phyloP scores from a whole-genome alignment of 2,888 invertebrate genomes.

The Idaea dimidiata region DNA sequence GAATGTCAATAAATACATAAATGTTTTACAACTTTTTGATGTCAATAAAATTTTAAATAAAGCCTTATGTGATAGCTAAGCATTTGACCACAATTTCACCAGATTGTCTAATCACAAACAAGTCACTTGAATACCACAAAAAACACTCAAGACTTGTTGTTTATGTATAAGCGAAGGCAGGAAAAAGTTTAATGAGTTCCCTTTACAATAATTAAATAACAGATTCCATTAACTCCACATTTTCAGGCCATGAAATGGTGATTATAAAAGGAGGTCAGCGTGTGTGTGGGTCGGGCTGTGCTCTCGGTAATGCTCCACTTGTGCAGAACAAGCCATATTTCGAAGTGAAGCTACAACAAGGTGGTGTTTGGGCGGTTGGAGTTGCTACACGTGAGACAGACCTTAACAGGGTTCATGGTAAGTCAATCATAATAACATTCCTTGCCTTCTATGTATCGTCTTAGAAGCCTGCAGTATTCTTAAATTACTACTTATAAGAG shows the following conservation, averaged over 20 bases:
- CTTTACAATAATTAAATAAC: background rate
- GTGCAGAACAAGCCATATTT: slow-evolving; percentile 99
- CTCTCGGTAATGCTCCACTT: slow-evolving; percentile 95
- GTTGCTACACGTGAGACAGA: slow-evolving; percentile 94
- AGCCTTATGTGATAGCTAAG: too few species aligned
- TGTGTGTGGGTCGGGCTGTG: slow-evolving; percentile 97
- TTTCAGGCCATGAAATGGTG: slow-evolving; percentile 95
- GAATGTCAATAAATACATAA: background rate
- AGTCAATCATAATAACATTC: slow-evolving; percentile 13
- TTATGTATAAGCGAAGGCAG: too few species aligned
- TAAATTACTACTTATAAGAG: background rate
- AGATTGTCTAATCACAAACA: too few species aligned
- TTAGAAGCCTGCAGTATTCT: background rate
- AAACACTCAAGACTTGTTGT: too few species aligned
- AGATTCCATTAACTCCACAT: background rate
- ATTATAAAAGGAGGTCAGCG: slow-evolving; percentile 96
- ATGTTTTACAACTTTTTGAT: background rate
- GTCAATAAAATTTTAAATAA: too few species aligned
- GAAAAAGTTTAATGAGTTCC: too few species aligned
- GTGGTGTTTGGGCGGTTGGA: slow-evolving; percentile 97
- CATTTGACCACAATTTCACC: too few species aligned
- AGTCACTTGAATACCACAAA: too few species aligned
- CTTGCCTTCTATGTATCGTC: slow-evolving; percentile 5
- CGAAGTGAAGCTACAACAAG: slow-evolving; percentile 98
- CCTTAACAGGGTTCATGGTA: slow-evolving; percentile 90